Percentiles rank a stretch among this genome's conserved stretches.
These are phyloP conservation scores for Marronus borbonicus DNA, from an alignment of 2,888 invertebrate genomes.

Conservation along the genomic window DNA sequence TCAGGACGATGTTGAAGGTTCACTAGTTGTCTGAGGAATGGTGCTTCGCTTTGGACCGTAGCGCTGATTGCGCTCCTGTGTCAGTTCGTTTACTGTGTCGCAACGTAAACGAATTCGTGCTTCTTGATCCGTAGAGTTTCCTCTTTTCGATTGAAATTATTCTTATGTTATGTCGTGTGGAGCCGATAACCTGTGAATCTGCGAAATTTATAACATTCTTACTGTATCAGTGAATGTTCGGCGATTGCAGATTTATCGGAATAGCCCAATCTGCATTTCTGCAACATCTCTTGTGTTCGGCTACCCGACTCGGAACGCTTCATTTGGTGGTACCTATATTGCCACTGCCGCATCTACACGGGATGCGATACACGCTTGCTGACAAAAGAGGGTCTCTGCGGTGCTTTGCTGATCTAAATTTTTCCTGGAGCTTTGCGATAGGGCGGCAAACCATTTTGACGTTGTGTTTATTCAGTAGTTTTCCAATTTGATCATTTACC, in stretches of 20 bases:
- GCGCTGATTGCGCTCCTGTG: background rate
- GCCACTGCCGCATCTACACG: background rate
- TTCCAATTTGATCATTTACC: background rate
- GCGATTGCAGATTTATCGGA: background rate
- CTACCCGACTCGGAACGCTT: background rate
- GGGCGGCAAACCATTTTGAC: background rate
- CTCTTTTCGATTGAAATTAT: background rate
- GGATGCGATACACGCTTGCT: conserved; percentile 2
- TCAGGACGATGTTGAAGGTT: too few species aligned
- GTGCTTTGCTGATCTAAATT: background rate
- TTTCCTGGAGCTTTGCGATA: background rate
- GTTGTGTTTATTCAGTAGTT: background rate
- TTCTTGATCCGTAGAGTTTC: too few species aligned
- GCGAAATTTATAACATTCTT: background rate
- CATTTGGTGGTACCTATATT: conserved; percentile 11
- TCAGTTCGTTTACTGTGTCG: background rate
- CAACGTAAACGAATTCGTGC: background rate
- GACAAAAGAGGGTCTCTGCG: background rate
- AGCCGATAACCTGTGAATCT: background rate
- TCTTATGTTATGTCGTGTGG: background rate
- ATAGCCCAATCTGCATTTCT: background rate
- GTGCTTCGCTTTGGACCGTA: too few species aligned
- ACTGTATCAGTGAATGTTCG: background rate
- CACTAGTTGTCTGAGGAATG: too few species aligned
- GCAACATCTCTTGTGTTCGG: conserved; percentile 5